Conservation (phyloP, 1,140 invertebrate species). For the Diorhabda elongata region DNA sequence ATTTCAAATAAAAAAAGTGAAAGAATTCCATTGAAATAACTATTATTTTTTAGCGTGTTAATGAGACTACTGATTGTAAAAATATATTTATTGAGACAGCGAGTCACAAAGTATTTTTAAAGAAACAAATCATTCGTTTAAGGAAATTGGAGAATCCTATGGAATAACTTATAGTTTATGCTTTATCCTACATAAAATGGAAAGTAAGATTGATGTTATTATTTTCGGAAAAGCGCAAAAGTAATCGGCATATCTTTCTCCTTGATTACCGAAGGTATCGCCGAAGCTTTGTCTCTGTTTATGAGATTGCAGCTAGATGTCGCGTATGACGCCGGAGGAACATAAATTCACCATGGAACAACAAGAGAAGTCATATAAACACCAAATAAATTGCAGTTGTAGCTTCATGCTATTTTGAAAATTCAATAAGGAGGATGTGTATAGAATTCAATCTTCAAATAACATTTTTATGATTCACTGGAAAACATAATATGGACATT, state of each 20-base stretch:
- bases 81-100: no score
- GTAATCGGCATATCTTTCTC: conserved; percentile 9
- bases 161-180: neutral
- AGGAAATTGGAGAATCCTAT: neutral
- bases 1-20: no score
- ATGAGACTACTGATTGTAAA: no score
- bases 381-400: conserved; percentile 14
- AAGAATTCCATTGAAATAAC: no score
- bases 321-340: neutral
- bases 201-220: conserved; percentile 9
- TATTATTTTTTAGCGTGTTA: no score
- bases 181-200: conserved; percentile 1
- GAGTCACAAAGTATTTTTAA: neutral
- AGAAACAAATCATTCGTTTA: neutral
- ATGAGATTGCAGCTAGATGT: conserved; percentile 4
- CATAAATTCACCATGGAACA: conserved; percentile 1
- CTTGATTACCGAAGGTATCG: conserved; percentile 8
- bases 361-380: conserved; percentile 8
- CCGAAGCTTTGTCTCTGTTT: conserved; percentile 8
- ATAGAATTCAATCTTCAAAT: no score
- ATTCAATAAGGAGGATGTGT: neutral
- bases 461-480: no score
- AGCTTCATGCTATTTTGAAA: neutral
- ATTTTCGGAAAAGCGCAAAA: conserved; percentile 1
- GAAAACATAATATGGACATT: no score